These are phyloP conservation scores for Mystacornis crossleyi DNA, from an alignment of 2,113 vertebrate genomes.

Conservation along the genomic window DNA sequence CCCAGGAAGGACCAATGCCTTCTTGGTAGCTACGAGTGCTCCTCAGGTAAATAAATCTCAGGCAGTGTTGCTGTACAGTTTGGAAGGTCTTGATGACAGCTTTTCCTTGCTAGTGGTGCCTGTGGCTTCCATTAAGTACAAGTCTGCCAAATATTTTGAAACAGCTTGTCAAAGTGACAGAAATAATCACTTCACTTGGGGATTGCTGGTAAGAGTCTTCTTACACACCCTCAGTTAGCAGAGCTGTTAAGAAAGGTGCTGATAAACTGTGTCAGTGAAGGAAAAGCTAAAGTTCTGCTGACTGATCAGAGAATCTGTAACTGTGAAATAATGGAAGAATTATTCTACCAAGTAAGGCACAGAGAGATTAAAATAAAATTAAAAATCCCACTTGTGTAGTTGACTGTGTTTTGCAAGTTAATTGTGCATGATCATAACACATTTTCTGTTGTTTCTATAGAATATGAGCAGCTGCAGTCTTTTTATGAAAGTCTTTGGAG, in stretches of 20 bases:
- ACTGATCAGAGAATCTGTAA: background rate
- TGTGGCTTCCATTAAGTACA: background rate
- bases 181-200: background rate
- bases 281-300: background rate
- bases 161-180: background rate
- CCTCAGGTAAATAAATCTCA: slow-evolving; percentile 83
- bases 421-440: background rate
- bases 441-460: background rate
- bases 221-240: background rate
- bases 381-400: background rate
- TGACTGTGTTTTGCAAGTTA: background rate
- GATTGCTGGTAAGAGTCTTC: background rate
- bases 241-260: background rate
- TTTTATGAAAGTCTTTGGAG: background rate
- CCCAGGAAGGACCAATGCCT: slow-evolving; percentile 95
- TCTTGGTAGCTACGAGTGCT: slow-evolving; percentile 95
- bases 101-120: background rate
- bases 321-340: background rate
- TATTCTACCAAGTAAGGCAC: background rate
- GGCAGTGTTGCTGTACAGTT: background rate
- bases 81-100: background rate
- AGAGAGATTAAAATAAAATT: background rate
- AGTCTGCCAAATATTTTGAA: background rate
- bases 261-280: background rate
- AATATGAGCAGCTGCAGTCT: background rate